phyloP scores from a whole-genome alignment of 1,140 invertebrate genomes.

The Ridgeia piscesae region DNA sequence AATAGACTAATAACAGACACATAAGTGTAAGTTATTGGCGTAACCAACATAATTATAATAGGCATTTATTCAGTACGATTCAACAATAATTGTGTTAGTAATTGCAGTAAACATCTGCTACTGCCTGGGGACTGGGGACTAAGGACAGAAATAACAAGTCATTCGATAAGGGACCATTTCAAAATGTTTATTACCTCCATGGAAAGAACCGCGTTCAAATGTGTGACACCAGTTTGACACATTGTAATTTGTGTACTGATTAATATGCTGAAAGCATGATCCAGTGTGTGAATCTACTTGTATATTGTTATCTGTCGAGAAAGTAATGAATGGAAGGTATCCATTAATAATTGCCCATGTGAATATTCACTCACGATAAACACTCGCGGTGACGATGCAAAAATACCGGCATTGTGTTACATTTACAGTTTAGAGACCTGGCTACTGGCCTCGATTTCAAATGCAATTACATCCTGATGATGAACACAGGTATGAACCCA shows the following conservation, averaged over 20 bases:
- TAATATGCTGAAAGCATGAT: background rate
- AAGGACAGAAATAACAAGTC: background rate
- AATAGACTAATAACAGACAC: background rate
- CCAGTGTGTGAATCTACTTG: background rate
- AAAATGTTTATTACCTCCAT: background rate
- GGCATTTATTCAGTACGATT: background rate
- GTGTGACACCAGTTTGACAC: background rate
- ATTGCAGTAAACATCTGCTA: background rate
- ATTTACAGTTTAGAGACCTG: background rate
- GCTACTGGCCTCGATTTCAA: background rate
- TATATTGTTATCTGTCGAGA: background rate
- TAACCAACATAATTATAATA: background rate
- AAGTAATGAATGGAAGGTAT: background rate
- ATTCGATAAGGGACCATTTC: background rate
- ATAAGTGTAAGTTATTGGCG: background rate
- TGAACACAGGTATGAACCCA: background rate
- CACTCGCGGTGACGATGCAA: background rate
- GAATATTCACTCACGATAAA: background rate
- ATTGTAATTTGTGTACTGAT: background rate
- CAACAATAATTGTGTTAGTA: background rate
- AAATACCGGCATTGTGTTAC: background rate
- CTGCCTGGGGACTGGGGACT: background rate
- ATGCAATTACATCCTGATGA: background rate
- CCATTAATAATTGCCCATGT: background rate
- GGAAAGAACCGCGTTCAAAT: background rate